Evolutionary conservation across 2,797 vertebrate genomes (phyloP), one percentile per base, ranked within the genome.

Genomic region (Meda fulgida): DNA sequence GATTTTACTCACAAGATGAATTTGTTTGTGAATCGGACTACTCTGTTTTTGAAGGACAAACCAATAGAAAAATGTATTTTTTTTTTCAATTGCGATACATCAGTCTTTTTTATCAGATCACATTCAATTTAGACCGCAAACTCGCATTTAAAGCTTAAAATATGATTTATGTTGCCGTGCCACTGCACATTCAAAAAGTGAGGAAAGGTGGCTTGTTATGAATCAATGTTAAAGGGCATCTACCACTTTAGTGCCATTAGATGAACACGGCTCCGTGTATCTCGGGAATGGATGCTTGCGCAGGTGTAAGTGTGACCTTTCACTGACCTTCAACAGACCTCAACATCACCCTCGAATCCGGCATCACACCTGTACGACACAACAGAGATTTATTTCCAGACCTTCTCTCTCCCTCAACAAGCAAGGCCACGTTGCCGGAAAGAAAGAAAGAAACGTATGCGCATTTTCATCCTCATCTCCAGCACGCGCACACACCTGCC

Each of bases 391-490:
- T 92, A 87, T 94, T 84, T 86, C 43, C 34, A n/a, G 55, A 40
- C 29, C 75, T 23, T 67, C 21, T 21, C 71, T 38, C 60, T 26
- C 69, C 76, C 76, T 87, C 76, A 48, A 89, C 90, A 86, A 86
- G 85, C 92, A 93, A 94, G 94, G 93, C 94, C 92, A 92, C 90
- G 89, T 89, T 78, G 65, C 48, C 76, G 77, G 89, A 85, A 82
- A 85, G 89, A 75, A 75, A 70, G 81, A 86, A 87, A 84, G 88
- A 65, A 87, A 91, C 91, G 90, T 91, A 88, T 91, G 91, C 89
- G 88, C 88, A 91, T 94, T 93, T 92, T 86, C 85, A 89, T 80
- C 87, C 89, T 67, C 88, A 86, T 86, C 55, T 83, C 72, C 79
- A 38, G 23, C 4, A 3, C 36, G 4, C 66, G 1, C 65, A 60